phyloP scores from a whole-genome alignment of 1,140 invertebrate species.

The Popillia japonica region DNA sequence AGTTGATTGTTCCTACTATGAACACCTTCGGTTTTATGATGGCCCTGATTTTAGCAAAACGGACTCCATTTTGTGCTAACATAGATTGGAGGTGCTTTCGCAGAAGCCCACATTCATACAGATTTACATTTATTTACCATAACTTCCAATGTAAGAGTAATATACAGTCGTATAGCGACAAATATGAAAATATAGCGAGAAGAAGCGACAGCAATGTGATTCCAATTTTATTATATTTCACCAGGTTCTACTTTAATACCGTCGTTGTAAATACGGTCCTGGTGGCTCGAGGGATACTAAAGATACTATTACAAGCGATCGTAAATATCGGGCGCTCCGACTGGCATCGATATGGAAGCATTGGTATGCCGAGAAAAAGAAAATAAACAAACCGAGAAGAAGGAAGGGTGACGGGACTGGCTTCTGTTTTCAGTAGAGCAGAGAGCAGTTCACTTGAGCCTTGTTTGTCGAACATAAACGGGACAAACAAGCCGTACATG shows the following conservation, averaged over 20 bases:
- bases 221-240: neutral
- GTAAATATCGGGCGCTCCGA: neutral
- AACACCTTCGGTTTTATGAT: too few relatives aligned
- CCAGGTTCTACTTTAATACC: neutral
- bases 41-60: too few relatives aligned
- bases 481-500: conserved; percentile 20
- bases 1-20: too few relatives aligned
- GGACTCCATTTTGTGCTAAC: too few relatives aligned
- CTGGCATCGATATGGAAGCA: conserved; percentile 9
- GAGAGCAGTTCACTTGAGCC: conserved; percentile 23
- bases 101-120: too few relatives aligned
- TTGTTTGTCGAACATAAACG: conserved; percentile 27
- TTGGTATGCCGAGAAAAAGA: conserved; percentile 3
- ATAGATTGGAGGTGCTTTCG: too few relatives aligned
- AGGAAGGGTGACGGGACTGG: conserved; percentile 21
- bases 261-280: neutral
- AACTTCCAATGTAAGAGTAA: too few relatives aligned
- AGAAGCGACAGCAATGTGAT: neutral
- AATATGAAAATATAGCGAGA: too few relatives aligned
- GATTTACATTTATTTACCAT: too few relatives aligned
- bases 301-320: conserved; percentile 4
- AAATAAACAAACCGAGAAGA: conserved; percentile 13
- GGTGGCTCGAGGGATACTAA: neutral
- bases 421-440: conserved; percentile 24
- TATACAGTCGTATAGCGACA: too few relatives aligned